These are phyloP conservation scores for Corythornis madagascariensis DNA, from an alignment of 2,113 vertebrate species.

Conservation along the genomic window DNA sequence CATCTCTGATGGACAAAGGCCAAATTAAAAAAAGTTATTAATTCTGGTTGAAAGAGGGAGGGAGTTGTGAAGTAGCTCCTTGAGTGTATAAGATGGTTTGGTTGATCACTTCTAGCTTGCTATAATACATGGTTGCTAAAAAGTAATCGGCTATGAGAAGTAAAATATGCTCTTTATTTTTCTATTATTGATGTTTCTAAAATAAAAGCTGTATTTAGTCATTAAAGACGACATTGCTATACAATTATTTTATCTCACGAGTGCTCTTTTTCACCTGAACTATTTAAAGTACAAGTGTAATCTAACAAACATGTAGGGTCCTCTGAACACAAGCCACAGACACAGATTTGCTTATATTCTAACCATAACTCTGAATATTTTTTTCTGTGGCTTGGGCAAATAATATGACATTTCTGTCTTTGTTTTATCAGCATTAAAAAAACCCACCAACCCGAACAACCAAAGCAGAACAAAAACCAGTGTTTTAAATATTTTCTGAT, in stretches of 20 bases:
- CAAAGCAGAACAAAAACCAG: background rate
- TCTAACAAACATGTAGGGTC: background rate
- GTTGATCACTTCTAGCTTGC: background rate
- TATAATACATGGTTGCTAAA: background rate
- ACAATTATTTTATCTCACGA: background rate
- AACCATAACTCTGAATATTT: background rate
- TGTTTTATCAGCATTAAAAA: background rate
- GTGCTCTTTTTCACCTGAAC: background rate
- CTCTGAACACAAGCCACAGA: background rate
- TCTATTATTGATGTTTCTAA: background rate
- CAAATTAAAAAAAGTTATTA: background rate
- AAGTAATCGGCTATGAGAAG: background rate
- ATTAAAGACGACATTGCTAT: background rate
- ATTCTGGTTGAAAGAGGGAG: background rate
- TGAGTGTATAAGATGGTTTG: background rate
- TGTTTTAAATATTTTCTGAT: background rate
- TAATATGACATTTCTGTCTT: background rate
- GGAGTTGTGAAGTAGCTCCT: background rate
- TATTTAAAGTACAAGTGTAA: background rate
- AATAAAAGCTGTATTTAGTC: conserved; percentile 44
- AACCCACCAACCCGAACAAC: no score
- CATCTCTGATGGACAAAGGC: background rate
- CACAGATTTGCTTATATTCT: background rate
- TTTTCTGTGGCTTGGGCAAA: background rate
- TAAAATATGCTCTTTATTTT: conserved; percentile 24